These are phyloP conservation scores for Aegotheles bennettii DNA, from an alignment of 2,113 vertebrate species.

Conservation along the genomic window DNA sequence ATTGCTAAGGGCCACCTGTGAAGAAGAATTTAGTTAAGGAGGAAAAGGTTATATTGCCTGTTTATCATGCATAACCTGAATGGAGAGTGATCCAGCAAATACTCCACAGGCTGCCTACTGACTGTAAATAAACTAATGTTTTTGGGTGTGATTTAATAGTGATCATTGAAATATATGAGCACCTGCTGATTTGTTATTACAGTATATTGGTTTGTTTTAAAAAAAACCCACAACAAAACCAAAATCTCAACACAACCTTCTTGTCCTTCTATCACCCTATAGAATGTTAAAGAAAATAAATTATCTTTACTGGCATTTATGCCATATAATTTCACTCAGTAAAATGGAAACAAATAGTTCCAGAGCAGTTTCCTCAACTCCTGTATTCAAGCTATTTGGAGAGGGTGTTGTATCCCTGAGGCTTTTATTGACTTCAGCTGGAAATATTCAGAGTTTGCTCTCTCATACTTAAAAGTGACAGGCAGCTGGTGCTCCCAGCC, in stretches of 20 bases:
- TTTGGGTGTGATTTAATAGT: neutral
- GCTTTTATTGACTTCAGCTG: constrained; percentile 42
- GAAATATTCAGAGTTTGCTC: constrained; percentile 31
- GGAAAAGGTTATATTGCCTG: neutral
- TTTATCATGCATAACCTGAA: neutral
- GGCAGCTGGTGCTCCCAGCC: neutral
- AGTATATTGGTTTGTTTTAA: neutral
- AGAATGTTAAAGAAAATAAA: neutral
- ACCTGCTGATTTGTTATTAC: neutral
- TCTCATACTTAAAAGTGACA: neutral
- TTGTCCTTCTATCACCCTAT: neutral
- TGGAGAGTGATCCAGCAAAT: neutral
- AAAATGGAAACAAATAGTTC: neutral
- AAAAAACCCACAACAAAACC: too few species aligned
- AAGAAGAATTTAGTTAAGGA: neutral
- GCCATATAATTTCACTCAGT: neutral
- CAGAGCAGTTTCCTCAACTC: neutral
- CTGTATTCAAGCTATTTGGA: neutral
- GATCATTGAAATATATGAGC: neutral
- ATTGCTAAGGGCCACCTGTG: neutral
- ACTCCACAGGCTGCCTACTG: neutral
- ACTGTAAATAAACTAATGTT: neutral
- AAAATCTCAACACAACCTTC: neutral
- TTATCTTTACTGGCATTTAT: neutral
- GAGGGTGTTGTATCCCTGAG: neutral